Evolutionary conservation across 1,140 invertebrate species (phyloP), one percentile per base, ranked within the genome.

Genomic region (Plutomurus gul): DNA sequence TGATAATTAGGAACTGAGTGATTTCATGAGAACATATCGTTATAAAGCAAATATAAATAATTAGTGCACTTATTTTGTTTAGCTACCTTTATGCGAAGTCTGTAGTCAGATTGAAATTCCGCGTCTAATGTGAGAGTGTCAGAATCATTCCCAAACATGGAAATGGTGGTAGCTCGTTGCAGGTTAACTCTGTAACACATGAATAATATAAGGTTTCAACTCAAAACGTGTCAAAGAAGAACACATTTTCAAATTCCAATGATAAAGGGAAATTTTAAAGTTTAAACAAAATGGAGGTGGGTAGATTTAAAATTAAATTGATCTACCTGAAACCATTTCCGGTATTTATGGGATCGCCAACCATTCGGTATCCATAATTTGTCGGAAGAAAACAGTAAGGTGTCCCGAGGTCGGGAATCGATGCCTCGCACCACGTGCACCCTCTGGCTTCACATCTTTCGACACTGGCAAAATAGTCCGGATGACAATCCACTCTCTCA

Each of bases 401-500:
- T 1, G 89, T 85, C 84, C 87, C 87, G 20, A 20, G 16, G 13
- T 70, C 81, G 18, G 36, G 37, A 39, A 77, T 43, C 73, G 70
- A 18, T 37, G 77, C 65, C 40, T 86, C 84, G 76, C 87, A 85
- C 92, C 92, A 94, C 84, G 91, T 91, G 84, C 93, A 94, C 72
- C 92, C 92, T 87, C 93, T 88, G 33, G 87, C 84, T 70, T 87
- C 85, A 85, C 95, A 96, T 1, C 83, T 85, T n/a, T 89, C 83
- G 85, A 92, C 86, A 27, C 86, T 89, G 3, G 90, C 90, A 33
- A 86, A 88, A 47, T 87, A 84, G 84, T 93, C 90, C 0, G 94
- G 94, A 84, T 90, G 90, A 84, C 94, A 96, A 86, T 96, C 94
- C 84, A 95, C 93, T 76, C 90, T 88, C 79, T 89, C 86, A 10